Base-by-base conservation (phyloP, 2,797 vertebrate species). In the Alca torda region DNA sequence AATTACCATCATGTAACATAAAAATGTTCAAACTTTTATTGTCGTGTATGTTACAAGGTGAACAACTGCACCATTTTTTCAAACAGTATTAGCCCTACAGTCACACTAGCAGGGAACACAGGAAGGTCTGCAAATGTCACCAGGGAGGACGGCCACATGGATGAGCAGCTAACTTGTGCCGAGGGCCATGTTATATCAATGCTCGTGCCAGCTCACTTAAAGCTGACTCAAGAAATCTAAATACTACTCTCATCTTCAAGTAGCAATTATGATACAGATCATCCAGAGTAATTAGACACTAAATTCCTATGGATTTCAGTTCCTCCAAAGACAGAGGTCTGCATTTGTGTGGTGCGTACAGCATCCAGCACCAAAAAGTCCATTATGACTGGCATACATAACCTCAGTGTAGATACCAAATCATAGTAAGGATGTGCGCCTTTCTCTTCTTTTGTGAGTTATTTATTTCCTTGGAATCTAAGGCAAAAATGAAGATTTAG, bases 401-500 rank as follows among this genome's bases (percentile, higher is more conserved):
- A 43, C 48, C 45, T 56, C 2, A 3, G 39, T 24, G 14, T 48
- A 56, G 54, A 63, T 51, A 64, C 5, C 26, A 37, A 78, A 30
- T 54, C 14, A 5, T 23, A 64, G 41, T 21, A 63, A 63, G 28
- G 5, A 17, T 41, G 2, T 21, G 4, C 4, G 2, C 31, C 16
- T 48, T 81, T 48, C 10, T 63, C 21, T 74, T 97, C 59, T 68
- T 26, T 86, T 88, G 51, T 56, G 67, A 73, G 74, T 64, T 78
- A 92, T 84, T 77, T 70, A 78, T 73, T 92, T 94, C 24, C 56
- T 87, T 69, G 60, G 64, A 95, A 77, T 81, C 69, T 57, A 88
- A 65, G 21, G 19, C 46, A 79, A 89, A 95, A n/a, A 82, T 59
- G 37, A 96, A 92, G 59, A 60, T 37, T 61, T 37, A 89, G 21